These are phyloP conservation scores for Gymnobelideus leadbeateri DNA, from an alignment of 2,113 vertebrate genomes.

Conservation along the genomic window DNA sequence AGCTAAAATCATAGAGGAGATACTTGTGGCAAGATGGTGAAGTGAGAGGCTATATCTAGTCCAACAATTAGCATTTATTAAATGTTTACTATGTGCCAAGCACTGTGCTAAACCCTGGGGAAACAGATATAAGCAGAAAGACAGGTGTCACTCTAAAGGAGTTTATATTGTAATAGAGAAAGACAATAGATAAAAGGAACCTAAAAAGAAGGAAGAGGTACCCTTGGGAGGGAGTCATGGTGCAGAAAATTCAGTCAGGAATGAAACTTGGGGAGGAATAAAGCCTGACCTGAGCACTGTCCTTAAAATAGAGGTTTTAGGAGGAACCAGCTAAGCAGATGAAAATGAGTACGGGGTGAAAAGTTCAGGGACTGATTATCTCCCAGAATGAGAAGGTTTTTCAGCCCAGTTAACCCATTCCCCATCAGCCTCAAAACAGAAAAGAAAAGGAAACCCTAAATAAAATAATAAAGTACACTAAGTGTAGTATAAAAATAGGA, in stretches of 20 bases:
- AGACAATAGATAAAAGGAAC: neutral
- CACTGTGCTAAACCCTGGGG: neutral
- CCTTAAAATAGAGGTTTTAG: neutral
- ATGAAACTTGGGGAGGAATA: neutral
- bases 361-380: neutral
- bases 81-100: neutral
- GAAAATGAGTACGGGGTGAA: neutral
- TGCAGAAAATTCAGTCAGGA: neutral
- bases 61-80: neutral
- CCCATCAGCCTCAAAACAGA: neutral
- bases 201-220: neutral
- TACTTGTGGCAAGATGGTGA: neutral
- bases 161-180: neutral
- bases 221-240: neutral
- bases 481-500: neutral
- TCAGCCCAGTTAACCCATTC: no score
- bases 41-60: neutral
- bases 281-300: neutral
- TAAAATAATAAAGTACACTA: neutral
- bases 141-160: neutral
- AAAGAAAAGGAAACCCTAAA: neutral
- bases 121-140: neutral
- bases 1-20: neutral
- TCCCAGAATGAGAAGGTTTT: neutral
- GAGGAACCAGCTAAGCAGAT: neutral